Evolutionary conservation across 2,797 vertebrate genomes (phyloP).

Genomic region (Toxotes lorentzi): DNA sequence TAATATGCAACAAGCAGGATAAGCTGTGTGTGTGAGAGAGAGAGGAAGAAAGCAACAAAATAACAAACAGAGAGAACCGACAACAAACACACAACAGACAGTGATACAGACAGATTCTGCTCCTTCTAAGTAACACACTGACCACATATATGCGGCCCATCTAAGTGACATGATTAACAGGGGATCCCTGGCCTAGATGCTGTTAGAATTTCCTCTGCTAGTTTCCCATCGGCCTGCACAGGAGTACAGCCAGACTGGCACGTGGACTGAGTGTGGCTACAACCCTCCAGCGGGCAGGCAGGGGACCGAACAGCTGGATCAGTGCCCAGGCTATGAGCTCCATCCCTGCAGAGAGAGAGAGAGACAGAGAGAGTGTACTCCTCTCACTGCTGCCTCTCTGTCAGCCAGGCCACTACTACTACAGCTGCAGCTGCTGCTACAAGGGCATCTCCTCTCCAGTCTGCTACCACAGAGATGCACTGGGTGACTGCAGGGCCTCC

Average conservation of each 20-base stretch:
- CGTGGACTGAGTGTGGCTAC: constrained; percentile 60
- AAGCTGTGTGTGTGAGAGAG: constrained; percentile 10
- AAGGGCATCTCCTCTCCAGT: constrained; percentile 64
- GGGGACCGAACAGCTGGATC: constrained; percentile 65
- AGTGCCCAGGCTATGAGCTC: constrained; percentile 60
- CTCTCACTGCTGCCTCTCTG: constrained; percentile 41
- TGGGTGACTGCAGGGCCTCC: constrained; percentile 47
- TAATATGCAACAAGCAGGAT: constrained; percentile 12
- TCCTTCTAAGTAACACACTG: constrained; percentile 6
- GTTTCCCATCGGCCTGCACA: constrained; percentile 31
- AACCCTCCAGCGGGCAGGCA: constrained; percentile 44
- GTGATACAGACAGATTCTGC: constrained; percentile 24
- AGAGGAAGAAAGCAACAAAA: constrained; percentile 31
- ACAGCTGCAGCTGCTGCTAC: constrained; percentile 23
- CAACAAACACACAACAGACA: constrained; percentile 43
- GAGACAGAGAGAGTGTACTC: constrained; percentile 40
- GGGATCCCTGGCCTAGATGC: constrained; percentile 55
- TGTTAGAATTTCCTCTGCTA: constrained; percentile 27
- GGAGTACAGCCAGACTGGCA: constrained; percentile 66
- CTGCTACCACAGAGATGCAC: constrained; percentile 31
- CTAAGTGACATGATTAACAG: constrained; percentile 18
- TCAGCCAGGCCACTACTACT: constrained; percentile 22
- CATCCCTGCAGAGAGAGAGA: constrained; percentile 47
- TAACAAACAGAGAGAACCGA: constrained; percentile 16
- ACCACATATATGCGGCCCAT: neutral